These are phyloP conservation scores for Cheiracanthium punctorium DNA, from an alignment of 2,888 invertebrate species.

Conservation along the genomic window DNA sequence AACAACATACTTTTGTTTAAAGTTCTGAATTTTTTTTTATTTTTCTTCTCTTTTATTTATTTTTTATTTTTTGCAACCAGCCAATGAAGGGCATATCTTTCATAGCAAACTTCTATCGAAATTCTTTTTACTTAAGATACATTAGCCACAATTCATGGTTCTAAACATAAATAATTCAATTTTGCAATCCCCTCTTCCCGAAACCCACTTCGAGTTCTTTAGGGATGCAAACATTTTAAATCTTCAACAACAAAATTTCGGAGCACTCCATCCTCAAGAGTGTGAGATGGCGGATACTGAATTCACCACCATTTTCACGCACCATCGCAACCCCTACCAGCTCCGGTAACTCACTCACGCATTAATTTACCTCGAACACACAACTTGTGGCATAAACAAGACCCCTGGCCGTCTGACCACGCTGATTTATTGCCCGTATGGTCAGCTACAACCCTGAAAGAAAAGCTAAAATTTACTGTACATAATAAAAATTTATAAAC, in stretches of 20 bases:
- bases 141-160: background rate
- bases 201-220: background rate
- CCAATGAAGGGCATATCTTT: no score
- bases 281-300: background rate
- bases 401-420: slow-evolving; percentile 34
- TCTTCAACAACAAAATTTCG: background rate
- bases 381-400: background rate
- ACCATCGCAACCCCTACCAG: slow-evolving; percentile 44
- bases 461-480: slow-evolving; percentile 57
- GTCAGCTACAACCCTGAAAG: slow-evolving; percentile 40
- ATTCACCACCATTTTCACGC: slow-evolving; percentile 31
- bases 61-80: no score
- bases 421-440: slow-evolving; percentile 54
- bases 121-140: no score
- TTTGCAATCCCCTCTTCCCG: background rate
- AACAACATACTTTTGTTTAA: no score
- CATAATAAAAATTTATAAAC: slow-evolving; percentile 70
- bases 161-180: background rate
- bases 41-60: no score
- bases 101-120: no score
- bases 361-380: slow-evolving; percentile 49
- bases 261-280: background rate
- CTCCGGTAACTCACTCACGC: slow-evolving; percentile 54
- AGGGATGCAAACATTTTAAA: background rate
- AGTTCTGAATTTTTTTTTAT: no score